These are phyloP conservation scores for Drosophila cognata DNA, from an alignment of 2,888 invertebrate genomes.

Conservation along the genomic window DNA sequence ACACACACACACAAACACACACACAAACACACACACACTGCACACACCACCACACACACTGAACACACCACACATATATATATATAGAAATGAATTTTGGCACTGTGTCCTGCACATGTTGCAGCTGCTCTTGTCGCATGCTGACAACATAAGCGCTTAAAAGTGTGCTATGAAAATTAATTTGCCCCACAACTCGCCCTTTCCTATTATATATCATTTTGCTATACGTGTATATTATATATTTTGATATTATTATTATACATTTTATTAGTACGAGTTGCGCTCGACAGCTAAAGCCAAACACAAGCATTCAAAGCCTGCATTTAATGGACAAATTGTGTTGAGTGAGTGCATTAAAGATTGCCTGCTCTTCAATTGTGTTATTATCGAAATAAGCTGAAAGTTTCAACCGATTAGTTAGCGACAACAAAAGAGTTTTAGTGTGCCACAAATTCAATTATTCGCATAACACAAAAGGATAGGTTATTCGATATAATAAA, in stretches of 20 bases:
- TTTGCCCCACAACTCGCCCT: constrained; percentile 47
- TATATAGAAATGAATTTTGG: constrained; percentile 25
- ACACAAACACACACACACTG: no score
- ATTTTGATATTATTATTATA: constrained; percentile 9
- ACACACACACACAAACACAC: constrained; percentile 20
- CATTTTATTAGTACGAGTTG: constrained; percentile 55
- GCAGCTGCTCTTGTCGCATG: constrained; percentile 49
- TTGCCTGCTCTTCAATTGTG: constrained; percentile 7
- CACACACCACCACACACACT: background rate
- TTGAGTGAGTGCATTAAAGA: constrained; percentile 54
- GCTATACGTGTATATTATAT: constrained; percentile 19
- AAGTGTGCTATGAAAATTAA: constrained; percentile 67
- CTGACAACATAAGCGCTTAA: constrained; percentile 71
- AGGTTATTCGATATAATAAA: background rate
- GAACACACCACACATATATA: background rate
- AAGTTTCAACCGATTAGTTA: constrained; percentile 2
- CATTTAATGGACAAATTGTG: constrained; percentile 43
- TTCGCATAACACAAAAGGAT: background rate
- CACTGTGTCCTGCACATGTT: constrained; percentile 47
- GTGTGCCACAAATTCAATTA: background rate
- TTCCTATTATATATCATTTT: constrained; percentile 11
- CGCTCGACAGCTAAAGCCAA: constrained; percentile 15
- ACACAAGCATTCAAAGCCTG: background rate
- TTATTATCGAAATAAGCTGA: constrained; percentile 4
- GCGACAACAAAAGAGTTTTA: background rate